Evolutionary conservation across 1,140 invertebrate species (phyloP).

Genomic region (Drosophila yakuba): DNA sequence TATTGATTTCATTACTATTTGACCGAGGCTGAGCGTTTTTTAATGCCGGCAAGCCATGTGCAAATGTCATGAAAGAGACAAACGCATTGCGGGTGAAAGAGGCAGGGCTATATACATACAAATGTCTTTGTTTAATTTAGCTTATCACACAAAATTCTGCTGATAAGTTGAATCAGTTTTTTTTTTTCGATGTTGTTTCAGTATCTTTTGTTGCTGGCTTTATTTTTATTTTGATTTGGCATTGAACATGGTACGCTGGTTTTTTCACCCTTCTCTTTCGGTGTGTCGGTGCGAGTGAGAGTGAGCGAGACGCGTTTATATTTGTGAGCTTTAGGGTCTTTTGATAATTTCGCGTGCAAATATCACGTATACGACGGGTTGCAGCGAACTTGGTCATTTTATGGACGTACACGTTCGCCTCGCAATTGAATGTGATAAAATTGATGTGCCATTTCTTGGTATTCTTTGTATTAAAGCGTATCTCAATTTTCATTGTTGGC

Average conservation of each 20-base stretch:
- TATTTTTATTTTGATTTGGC: slow-evolving; percentile 66
- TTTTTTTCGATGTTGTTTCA: slow-evolving; percentile 41
- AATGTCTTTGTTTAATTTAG: slow-evolving; percentile 74
- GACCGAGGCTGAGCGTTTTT: slow-evolving; percentile 49
- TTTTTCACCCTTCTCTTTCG: slow-evolving; percentile 75
- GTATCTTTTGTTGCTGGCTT: slow-evolving; percentile 49
- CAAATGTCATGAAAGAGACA: slow-evolving; percentile 38
- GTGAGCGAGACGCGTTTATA: slow-evolving; percentile 9
- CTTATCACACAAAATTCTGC: slow-evolving; percentile 68
- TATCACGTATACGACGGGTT: slow-evolving; percentile 67
- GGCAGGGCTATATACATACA: neutral
- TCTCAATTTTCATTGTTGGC: slow-evolving; percentile 4
- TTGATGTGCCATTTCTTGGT: slow-evolving; percentile 21
- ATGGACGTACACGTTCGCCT: slow-evolving; percentile 61
- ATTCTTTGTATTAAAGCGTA: slow-evolving; percentile 3
- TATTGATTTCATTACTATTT: slow-evolving; percentile 52
- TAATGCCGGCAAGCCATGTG: slow-evolving; percentile 72
- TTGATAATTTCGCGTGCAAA: slow-evolving; percentile 77
- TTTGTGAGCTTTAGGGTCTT: slow-evolving; percentile 43
- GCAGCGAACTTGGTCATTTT: slow-evolving; percentile 63
- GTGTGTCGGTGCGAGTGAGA: slow-evolving; percentile 14
- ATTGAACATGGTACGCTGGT: slow-evolving; percentile 78
- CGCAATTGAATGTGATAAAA: slow-evolving; percentile 68
- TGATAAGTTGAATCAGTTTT: slow-evolving; percentile 67
- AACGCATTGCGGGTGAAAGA: neutral